Percentiles rank a stretch among this genome's conserved stretches.
These are phyloP conservation scores for Apomyelois bistriatella DNA, from an alignment of 2,888 invertebrate genomes.

Conservation along the genomic window DNA sequence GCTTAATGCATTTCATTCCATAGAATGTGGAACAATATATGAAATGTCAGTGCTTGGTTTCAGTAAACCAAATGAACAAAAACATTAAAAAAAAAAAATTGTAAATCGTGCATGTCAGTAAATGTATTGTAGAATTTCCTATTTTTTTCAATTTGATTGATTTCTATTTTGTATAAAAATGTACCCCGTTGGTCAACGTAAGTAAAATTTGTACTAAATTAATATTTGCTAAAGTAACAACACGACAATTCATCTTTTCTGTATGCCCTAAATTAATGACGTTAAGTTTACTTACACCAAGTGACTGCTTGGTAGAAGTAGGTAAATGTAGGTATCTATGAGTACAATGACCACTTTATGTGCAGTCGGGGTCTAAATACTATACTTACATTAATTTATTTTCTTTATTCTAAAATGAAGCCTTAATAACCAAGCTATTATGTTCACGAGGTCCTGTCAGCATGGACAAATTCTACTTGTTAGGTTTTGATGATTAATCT, in stretches of 20 bases:
- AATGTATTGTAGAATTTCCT: conserved; percentile 35
- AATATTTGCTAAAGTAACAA: neutral
- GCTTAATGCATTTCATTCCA: neutral
- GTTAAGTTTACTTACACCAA: conserved; percentile 14
- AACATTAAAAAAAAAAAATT: conserved; percentile 19
- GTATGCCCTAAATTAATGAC: conserved; percentile 55
- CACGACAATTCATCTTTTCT: conserved; percentile 36
- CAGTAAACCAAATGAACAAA: conserved; percentile 1
- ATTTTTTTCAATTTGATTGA: conserved; percentile 52
- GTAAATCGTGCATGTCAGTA: conserved; percentile 15
- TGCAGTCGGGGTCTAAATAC: neutral
- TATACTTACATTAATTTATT: neutral
- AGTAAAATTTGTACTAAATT: conserved; percentile 33
- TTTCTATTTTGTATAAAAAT: conserved; percentile 50
- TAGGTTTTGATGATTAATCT: neutral
- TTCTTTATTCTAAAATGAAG: neutral
- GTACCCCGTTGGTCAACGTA: conserved; percentile 77
- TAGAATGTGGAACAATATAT: neutral
- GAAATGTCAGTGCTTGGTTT: neutral
- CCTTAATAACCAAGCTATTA: neutral
- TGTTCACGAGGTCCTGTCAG: neutral
- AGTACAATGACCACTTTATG: neutral
- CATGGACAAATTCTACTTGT: conserved; percentile 6
- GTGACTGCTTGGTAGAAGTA: neutral
- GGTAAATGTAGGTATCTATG: neutral